Conservation (phyloP, 2,113 vertebrate species). For the Centropristis striata region DNA sequence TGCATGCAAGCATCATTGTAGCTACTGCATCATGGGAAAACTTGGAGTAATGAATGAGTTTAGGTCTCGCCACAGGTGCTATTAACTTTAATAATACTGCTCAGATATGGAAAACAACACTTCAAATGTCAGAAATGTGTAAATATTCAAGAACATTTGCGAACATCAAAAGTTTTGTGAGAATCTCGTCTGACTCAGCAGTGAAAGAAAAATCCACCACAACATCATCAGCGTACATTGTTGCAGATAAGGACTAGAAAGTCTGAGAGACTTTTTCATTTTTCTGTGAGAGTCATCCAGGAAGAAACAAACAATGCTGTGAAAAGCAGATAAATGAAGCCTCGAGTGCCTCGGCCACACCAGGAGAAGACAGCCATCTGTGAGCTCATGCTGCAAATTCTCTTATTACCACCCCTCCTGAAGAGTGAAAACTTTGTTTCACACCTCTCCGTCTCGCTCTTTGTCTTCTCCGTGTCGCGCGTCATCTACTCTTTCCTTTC, state of each 20-base stretch:
- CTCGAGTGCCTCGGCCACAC: constrained; percentile 36
- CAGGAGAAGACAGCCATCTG: constrained; percentile 65
- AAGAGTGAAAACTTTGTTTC: constrained; percentile 46
- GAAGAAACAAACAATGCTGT: constrained; percentile 53
- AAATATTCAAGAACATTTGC: not conserved
- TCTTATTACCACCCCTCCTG: constrained; percentile 53
- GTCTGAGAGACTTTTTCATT: constrained; percentile 13
- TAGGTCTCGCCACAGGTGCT: too few species aligned
- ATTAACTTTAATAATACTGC: not conserved
- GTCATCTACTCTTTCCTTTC: constrained; percentile 21
- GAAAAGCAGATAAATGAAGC: constrained; percentile 65
- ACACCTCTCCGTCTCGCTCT: constrained; percentile 31
- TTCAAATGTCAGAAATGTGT: not conserved
- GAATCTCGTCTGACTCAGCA: not conserved
- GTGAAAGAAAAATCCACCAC: not conserved
- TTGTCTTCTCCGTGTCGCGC: constrained; percentile 34
- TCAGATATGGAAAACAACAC: not conserved
- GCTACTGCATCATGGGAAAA: too few species aligned
- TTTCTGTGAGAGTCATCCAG: constrained; percentile 15
- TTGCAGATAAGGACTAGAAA: constrained; percentile 15
- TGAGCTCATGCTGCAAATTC: constrained; percentile 44
- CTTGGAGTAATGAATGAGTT: too few species aligned
- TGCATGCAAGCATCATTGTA: too few species aligned
- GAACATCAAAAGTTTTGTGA: not conserved
- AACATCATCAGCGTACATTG: constrained; percentile 18